Conservation (phyloP, 2,888 invertebrate species). For the Pachydiplax longipennis region DNA sequence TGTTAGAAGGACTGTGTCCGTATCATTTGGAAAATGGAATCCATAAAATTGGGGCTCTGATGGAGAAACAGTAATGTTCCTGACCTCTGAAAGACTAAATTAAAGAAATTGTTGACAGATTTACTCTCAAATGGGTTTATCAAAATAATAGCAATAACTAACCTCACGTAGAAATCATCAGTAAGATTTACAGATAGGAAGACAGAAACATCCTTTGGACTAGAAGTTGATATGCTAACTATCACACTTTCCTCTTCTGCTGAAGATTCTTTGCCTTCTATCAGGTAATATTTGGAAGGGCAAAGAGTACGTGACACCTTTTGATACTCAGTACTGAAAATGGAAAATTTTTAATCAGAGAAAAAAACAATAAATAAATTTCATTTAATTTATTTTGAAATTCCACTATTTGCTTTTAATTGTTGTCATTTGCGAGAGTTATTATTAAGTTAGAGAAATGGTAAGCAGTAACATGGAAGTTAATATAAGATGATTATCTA, state of each 20-base stretch:
- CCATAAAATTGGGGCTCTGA: conserved; percentile 69
- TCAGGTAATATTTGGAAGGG: conserved; percentile 64
- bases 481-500: no score
- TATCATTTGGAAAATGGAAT: conserved; percentile 64
- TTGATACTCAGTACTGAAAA: conserved; percentile 62
- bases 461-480: no score
- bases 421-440: no score
- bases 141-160: conserved; percentile 49
- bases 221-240: conserved; percentile 74
- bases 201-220: conserved; percentile 65
- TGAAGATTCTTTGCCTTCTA: conserved; percentile 55
- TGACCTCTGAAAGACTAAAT: conserved; percentile 53
- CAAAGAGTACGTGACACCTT: conserved; percentile 71
- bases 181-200: conserved; percentile 67
- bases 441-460: no score
- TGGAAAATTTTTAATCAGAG: neutral
- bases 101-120: conserved; percentile 7
- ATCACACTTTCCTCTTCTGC: conserved; percentile 62
- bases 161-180: conserved; percentile 66
- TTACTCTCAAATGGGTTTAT: neutral
- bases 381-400: no score
- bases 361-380: no score
- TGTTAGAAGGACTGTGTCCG: conserved; percentile 66
- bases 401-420: no score
- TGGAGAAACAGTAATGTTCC: conserved; percentile 60